These are phyloP conservation scores for Leucosticte australis DNA, from an alignment of 2,113 vertebrate genomes.

Conservation along the genomic window DNA sequence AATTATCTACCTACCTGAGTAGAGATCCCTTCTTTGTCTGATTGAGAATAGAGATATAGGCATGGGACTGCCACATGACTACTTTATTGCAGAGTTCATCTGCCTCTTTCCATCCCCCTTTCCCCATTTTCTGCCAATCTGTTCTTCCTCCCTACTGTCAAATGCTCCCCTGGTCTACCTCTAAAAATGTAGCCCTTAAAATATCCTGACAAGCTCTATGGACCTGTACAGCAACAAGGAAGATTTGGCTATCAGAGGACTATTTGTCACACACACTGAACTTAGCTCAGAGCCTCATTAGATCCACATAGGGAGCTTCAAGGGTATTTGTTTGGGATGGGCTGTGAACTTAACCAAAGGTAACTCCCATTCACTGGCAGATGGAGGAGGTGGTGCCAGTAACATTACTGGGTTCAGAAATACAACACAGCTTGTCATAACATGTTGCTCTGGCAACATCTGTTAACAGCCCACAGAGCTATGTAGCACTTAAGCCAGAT, in stretches of 20 bases:
- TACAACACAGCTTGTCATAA: constrained; percentile 46
- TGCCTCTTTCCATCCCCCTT: neutral
- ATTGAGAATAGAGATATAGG: neutral
- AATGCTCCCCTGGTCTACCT: neutral
- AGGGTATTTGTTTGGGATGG: neutral
- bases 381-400: constrained; percentile 7
- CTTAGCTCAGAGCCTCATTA: neutral
- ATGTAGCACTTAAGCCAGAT: constrained; percentile 45
- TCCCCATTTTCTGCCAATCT: neutral
- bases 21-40: neutral
- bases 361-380: constrained; percentile 27
- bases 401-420: constrained; percentile 46
- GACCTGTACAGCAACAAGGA: neutral
- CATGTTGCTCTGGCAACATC: constrained; percentile 62
- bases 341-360: constrained; percentile 1
- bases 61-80: neutral
- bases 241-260: neutral
- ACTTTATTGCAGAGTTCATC: neutral
- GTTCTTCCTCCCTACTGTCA: neutral
- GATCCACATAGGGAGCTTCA: neutral
- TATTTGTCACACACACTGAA: neutral
- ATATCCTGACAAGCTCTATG: neutral
- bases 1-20: neutral
- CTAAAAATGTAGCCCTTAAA: neutral
- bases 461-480: constrained; percentile 54